Percentiles rank a stretch among this genome's conserved stretches.
Conservation (phyloP, 2,113 vertebrate genomes). For the Cyphomyrus plagiostoma region DNA sequence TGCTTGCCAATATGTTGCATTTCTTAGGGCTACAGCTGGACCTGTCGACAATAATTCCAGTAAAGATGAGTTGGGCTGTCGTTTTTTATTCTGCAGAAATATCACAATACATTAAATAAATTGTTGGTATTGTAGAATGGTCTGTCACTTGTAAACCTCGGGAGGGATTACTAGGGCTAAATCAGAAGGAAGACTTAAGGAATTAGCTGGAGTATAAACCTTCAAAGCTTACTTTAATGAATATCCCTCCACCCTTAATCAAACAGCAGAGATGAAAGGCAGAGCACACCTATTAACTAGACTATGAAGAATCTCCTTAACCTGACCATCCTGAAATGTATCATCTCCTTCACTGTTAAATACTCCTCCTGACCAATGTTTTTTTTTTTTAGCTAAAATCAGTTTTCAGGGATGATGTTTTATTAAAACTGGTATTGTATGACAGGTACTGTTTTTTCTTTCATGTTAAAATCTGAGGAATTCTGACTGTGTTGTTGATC, state of each 20-base stretch:
- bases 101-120: constrained; percentile 10
- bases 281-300: not conserved
- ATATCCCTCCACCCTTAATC: not conserved
- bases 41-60: constrained; percentile 3
- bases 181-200: not conserved
- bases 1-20: not conserved
- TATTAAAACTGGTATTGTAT: not conserved
- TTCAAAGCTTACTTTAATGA: not conserved
- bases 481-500: not conserved
- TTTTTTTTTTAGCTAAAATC: not conserved
- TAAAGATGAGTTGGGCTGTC: not conserved
- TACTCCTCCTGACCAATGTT: not conserved
- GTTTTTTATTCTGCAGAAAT: not conserved
- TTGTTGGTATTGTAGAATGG: not conserved
- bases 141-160: not conserved
- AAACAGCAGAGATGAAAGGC: not conserved
- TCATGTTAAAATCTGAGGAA: not conserved
- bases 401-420: not conserved
- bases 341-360: not conserved
- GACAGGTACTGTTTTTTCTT: not conserved
- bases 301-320: constrained; percentile 3
- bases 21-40: not conserved
- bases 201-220: not conserved
- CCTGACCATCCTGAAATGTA: not conserved
- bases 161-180: constrained; percentile 3